phyloP scores from a whole-genome alignment of 2,797 vertebrate genomes.

The Enteromius radiatus region DNA sequence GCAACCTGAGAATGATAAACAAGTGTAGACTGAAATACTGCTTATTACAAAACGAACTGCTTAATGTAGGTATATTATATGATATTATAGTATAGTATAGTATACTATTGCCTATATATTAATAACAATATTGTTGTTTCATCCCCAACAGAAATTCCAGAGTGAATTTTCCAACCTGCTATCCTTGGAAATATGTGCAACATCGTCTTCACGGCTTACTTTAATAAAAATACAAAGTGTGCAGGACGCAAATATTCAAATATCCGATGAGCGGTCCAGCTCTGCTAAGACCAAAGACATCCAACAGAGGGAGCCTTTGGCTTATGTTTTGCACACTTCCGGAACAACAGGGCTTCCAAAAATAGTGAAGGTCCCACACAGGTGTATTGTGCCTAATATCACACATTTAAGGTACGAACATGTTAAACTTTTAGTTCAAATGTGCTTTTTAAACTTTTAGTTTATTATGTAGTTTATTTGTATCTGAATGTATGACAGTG shows the following conservation, averaged over 20 bases:
- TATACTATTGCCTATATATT: background rate
- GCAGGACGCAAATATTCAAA: background rate
- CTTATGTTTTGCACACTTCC: constrained; percentile 93
- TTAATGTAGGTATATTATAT: constrained; percentile 74
- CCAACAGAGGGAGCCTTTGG: constrained; percentile 71
- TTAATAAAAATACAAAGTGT: constrained; percentile 70
- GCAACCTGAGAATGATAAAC: constrained; percentile 80
- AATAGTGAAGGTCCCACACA: constrained; percentile 90
- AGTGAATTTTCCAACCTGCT: constrained; percentile 66
- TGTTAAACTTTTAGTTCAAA: background rate
- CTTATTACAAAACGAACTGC: constrained; percentile 83
- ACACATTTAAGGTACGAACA: constrained; percentile 83
- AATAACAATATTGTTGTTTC: constrained; percentile 10
- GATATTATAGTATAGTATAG: background rate
- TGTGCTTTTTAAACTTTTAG: too few species aligned
- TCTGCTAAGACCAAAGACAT: constrained; percentile 50
- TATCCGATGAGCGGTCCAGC: background rate
- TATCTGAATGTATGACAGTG: background rate
- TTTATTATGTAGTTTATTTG: background rate
- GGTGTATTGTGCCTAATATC: constrained; percentile 91
- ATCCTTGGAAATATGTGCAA: constrained; percentile 63
- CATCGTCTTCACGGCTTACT: constrained; percentile 76
- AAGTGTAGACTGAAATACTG: constrained; percentile 82
- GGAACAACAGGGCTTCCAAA: constrained; percentile 93
- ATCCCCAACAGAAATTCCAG: constrained; percentile 80